Conservation (phyloP, 92 coral and sea anemone genomes). For the Bergia sp. region DNA sequence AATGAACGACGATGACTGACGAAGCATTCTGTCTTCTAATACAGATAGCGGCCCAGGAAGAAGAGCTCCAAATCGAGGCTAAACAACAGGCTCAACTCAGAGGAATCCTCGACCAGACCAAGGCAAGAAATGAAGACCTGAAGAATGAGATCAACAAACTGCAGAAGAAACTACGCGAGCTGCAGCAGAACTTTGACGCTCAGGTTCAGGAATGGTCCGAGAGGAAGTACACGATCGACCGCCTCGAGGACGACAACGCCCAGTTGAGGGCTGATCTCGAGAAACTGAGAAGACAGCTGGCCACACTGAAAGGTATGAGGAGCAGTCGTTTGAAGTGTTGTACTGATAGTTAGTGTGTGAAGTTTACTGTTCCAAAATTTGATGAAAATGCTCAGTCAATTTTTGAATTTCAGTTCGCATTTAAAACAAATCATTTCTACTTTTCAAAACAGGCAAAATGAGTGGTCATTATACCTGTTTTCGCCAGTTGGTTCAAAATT, state of each 20-base stretch:
- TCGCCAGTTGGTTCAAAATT: too few relatives aligned
- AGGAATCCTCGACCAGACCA: slow-evolving; percentile 88
- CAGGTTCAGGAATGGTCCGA: slow-evolving; percentile 89
- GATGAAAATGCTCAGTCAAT: too few relatives aligned
- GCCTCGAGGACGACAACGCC: slow-evolving; percentile 83
- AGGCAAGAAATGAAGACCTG: slow-evolving; percentile 84
- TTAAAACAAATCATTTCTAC: too few relatives aligned
- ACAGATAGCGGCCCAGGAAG: slow-evolving; percentile 67
- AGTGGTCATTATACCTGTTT: too few relatives aligned
- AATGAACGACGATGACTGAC: not conserved
- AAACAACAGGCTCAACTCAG: slow-evolving; percentile 95
- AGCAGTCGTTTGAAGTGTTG: not conserved
- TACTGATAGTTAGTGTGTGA: too few relatives aligned
- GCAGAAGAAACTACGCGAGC: slow-evolving; percentile 92
- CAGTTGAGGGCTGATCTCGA: slow-evolving; percentile 72
- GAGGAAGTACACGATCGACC: slow-evolving; percentile 89
- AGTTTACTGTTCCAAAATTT: too few relatives aligned
- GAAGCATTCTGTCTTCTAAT: not conserved
- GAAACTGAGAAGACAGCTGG: slow-evolving; percentile 82
- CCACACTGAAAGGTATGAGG: slow-evolving; percentile 54
- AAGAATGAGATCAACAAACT: slow-evolving; percentile 89
- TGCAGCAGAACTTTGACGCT: slow-evolving; percentile 87
- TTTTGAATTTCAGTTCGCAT: too few relatives aligned
- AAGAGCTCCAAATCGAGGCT: slow-evolving; percentile 94
- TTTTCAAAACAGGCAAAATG: too few relatives aligned